phyloP scores from a whole-genome alignment of 2,797 vertebrate species.

The Phrynocephalus forsythii region DNA sequence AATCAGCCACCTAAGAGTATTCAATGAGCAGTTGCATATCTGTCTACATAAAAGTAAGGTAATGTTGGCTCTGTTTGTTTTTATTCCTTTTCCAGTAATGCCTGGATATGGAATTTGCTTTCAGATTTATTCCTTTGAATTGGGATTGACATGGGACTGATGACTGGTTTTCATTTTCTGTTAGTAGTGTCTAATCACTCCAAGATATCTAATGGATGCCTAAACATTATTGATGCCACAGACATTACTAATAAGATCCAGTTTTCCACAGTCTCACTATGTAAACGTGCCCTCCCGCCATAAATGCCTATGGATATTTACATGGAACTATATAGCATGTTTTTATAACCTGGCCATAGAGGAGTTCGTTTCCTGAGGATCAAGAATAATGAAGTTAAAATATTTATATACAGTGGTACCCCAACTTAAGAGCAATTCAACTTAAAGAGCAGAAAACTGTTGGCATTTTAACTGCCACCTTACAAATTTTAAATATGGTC shows the following conservation, averaged over 20 bases:
- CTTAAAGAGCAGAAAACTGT: no score
- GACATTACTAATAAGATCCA: constrained; percentile 57
- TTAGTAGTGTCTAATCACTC: constrained; percentile 42
- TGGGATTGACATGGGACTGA: background rate
- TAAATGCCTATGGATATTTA: constrained; percentile 37
- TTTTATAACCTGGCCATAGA: constrained; percentile 48
- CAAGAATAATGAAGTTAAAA: constrained; percentile 51
- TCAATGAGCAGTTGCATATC: background rate
- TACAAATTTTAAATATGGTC: no score
- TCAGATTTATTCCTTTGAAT: background rate
- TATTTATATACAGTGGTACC: background rate
- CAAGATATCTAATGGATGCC: constrained; percentile 54
- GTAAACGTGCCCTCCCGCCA: constrained; percentile 25
- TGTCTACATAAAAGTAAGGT: background rate
- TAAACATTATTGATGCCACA: constrained; percentile 48
- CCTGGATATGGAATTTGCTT: background rate
- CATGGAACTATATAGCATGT: constrained; percentile 52
- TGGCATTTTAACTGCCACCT: no score
- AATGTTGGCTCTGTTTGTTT: background rate
- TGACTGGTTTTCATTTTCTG: constrained; percentile 56
- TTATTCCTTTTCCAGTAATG: background rate
- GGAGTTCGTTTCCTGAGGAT: constrained; percentile 53
- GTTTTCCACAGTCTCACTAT: constrained; percentile 44
- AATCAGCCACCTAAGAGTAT: background rate
- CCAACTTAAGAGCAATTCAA: no score